These are phyloP conservation scores for Synergus gifuensis DNA, from an alignment of 2,888 invertebrate species.

Conservation along the genomic window DNA sequence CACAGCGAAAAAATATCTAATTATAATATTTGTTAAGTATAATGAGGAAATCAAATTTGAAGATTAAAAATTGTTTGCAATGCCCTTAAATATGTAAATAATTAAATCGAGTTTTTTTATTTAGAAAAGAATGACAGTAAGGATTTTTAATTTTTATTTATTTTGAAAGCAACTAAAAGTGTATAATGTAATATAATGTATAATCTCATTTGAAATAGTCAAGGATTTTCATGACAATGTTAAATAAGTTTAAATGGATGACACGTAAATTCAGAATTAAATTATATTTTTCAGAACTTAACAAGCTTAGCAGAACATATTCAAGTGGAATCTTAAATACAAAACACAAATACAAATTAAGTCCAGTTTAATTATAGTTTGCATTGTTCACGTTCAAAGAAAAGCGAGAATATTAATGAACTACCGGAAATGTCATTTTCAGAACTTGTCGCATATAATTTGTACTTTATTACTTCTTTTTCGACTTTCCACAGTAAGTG, in stretches of 20 bases:
- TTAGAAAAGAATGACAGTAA: not conserved
- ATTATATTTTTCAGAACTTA: not conserved
- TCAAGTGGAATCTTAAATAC: not conserved
- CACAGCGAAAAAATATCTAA: no score
- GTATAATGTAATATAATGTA: no score
- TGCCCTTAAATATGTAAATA: no score
- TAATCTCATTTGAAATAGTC: not conserved
- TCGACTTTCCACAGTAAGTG: not conserved
- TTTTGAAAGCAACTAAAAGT: not conserved
- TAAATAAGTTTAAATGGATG: not conserved
- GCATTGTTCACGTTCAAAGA: not conserved
- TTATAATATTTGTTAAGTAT: no score
- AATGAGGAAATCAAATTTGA: no score
- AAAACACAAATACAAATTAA: no score
- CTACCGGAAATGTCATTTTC: slow-evolving; percentile 11
- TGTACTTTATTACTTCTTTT: slow-evolving; percentile 16
- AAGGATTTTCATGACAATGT: not conserved
- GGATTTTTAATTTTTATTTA: not conserved
- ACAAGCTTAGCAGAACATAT: not conserved
- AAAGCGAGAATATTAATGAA: slow-evolving; percentile 14
- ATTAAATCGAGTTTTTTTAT: no score
- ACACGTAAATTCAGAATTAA: not conserved
- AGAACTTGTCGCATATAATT: slow-evolving; percentile 17
- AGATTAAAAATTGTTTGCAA: no score
- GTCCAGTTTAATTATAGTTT: not conserved